Evolutionary conservation across 2,113 vertebrate species (phyloP).

Genomic region (Prunella fulvescens): DNA sequence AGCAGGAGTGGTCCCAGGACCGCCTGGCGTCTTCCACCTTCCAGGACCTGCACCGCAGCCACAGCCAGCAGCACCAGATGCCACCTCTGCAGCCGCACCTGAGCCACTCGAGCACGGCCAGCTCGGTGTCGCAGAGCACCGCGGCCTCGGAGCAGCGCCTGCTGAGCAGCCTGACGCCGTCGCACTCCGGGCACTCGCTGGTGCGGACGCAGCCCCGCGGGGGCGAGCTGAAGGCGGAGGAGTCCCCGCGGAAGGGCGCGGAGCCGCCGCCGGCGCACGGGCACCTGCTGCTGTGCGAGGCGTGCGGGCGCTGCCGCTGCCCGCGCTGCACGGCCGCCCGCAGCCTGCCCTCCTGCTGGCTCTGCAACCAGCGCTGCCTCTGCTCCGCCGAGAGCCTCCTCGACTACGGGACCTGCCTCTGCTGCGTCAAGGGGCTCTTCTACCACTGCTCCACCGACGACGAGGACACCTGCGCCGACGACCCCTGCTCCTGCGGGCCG

Average conservation of each 20-base stretch:
- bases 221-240: slow-evolving; percentile 78
- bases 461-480: slow-evolving; percentile 95
- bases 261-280: slow-evolving; percentile 67
- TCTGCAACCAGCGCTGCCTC: slow-evolving; percentile 91
- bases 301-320: slow-evolving; percentile 92
- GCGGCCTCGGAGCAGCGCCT: slow-evolving; percentile 93
- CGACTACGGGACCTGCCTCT: slow-evolving; percentile 93
- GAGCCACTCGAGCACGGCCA: slow-evolving; percentile 94
- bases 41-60: slow-evolving; percentile 80
- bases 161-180: slow-evolving; percentile 83
- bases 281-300: slow-evolving; percentile 90
- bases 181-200: slow-evolving; percentile 82
- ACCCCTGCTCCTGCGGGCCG: slow-evolving; percentile 89
- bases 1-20: slow-evolving; percentile 69
- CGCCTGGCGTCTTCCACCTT: slow-evolving; percentile 64
- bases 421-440: slow-evolving; percentile 94
- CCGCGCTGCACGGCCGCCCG: slow-evolving; percentile 84
- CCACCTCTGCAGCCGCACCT: slow-evolving; percentile 80
- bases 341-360: slow-evolving; percentile 91
- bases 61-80: slow-evolving; percentile 85
- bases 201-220: slow-evolving; percentile 84
- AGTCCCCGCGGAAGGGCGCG: slow-evolving; percentile 73
- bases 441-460: slow-evolving; percentile 98
- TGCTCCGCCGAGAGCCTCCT: slow-evolving; percentile 89
- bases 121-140: slow-evolving; percentile 92